Conservation (phyloP, 2,888 invertebrate species). For the Drosophila kambysellisi region DNA sequence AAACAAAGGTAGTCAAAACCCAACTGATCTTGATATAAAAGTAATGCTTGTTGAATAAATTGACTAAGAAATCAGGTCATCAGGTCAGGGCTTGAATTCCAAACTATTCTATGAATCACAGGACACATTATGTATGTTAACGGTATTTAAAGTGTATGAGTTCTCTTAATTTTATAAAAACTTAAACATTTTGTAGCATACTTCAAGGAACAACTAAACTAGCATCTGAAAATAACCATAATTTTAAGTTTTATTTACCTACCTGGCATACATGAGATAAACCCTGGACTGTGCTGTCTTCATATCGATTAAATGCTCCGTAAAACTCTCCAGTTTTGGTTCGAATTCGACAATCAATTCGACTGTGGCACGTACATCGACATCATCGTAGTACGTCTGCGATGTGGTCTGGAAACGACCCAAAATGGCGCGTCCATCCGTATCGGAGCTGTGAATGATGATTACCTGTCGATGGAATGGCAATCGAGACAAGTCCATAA, state of each 20-base stretch:
- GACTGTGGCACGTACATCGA: conserved; percentile 96
- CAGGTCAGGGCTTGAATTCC: background rate
- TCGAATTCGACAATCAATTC: conserved; percentile 97
- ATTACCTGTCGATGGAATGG: conserved; percentile 87
- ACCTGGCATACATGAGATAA: conserved; percentile 97
- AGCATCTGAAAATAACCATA: background rate
- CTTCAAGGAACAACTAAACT: conserved; percentile 9
- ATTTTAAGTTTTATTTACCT: conserved; percentile 74
- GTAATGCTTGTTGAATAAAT: background rate
- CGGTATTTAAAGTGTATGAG: background rate
- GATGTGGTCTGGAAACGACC: conserved; percentile 97
- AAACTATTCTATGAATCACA: background rate
- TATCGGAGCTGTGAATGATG: conserved; percentile 98
- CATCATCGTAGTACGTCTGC: conserved; percentile 94
- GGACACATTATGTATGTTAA: background rate
- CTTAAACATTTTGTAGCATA: conserved; percentile 9
- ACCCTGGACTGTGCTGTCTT: conserved; percentile 95
- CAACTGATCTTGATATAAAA: background rate
- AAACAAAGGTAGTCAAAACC: background rate
- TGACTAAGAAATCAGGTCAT: background rate
- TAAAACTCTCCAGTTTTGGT: conserved; percentile 94
- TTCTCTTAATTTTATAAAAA: background rate
- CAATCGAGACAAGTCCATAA: conserved; percentile 42
- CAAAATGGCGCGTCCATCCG: conserved; percentile 96
- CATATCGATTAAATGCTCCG: conserved; percentile 92